phyloP scores from a whole-genome alignment of 2,888 invertebrate species.

The Thereva nobilitata region DNA sequence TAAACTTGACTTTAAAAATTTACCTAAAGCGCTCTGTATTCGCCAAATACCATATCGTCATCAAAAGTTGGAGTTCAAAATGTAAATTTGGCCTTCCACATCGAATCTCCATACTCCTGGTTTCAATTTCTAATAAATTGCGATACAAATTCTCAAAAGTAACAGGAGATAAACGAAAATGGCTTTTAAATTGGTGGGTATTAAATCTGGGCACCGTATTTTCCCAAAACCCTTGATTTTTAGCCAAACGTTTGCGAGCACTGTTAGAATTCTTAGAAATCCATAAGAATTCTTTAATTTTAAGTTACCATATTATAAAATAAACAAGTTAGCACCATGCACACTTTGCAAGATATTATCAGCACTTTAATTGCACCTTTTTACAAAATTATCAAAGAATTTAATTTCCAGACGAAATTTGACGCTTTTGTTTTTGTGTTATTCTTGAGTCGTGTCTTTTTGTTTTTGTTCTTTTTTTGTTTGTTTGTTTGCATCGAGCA shows the following conservation, averaged over 20 bases:
- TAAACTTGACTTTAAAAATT: background rate
- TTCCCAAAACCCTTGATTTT: slow-evolving; percentile 1
- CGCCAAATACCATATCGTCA: slow-evolving; percentile 16
- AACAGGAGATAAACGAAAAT: background rate
- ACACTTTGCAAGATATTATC: no score
- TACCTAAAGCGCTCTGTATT: slow-evolving; percentile 4
- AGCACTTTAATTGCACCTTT: no score
- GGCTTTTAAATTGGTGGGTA: background rate
- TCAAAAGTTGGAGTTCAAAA: background rate
- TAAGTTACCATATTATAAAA: no score
- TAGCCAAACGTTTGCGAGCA: background rate
- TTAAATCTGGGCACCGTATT: background rate
- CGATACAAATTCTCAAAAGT: background rate
- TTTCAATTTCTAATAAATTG: background rate
- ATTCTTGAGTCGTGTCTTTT: no score
- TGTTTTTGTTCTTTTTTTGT: no score
- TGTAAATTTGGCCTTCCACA: background rate
- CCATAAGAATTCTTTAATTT: no score
- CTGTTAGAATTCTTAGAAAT: no score
- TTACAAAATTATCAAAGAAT: no score
- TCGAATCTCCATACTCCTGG: background rate
- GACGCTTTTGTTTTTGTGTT: no score
- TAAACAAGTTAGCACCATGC: no score
- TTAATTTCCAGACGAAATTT: no score
- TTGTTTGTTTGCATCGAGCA: no score